Conservation (phyloP, 2,888 invertebrate species). For the Ametastegia equiseti region DNA sequence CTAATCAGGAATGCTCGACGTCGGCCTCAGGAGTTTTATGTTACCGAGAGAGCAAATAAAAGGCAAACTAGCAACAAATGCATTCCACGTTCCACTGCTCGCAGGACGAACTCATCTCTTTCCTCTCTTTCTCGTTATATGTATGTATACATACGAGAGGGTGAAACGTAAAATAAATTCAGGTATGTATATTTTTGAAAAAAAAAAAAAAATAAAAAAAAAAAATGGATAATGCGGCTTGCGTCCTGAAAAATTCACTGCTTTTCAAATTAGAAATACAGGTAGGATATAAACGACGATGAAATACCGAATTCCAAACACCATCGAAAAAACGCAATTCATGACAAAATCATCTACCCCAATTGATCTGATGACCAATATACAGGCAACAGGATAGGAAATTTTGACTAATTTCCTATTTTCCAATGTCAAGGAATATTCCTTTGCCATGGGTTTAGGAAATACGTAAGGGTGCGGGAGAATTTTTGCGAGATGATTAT, state of each 20-base stretch:
- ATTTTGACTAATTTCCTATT: neutral
- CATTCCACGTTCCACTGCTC: neutral
- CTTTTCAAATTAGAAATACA: neutral
- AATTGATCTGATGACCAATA: neutral
- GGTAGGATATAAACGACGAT: neutral
- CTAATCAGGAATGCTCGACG: conserved; percentile 51
- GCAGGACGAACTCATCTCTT: neutral
- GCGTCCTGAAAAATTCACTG: neutral
- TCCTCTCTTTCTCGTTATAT: conserved; percentile 14
- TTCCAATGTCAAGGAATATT: neutral
- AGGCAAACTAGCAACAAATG: conserved; percentile 37
- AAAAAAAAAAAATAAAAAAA: neutral
- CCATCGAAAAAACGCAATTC: conserved; percentile 1
- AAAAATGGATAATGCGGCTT: neutral
- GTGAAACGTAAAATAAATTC: neutral
- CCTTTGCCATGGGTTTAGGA: neutral
- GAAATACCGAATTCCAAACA: conserved; percentile 12
- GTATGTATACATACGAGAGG: too few species aligned
- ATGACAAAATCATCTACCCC: too few species aligned
- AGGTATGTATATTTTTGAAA: neutral
- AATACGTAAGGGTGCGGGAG: neutral
- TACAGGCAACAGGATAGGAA: too few species aligned
- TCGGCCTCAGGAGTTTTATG: conserved; percentile 31
- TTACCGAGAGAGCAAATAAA: conserved; percentile 18
- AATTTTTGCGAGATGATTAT: neutral